Evolutionary conservation across 1,140 invertebrate genomes (phyloP).

Genomic region (Papilio polytes): DNA sequence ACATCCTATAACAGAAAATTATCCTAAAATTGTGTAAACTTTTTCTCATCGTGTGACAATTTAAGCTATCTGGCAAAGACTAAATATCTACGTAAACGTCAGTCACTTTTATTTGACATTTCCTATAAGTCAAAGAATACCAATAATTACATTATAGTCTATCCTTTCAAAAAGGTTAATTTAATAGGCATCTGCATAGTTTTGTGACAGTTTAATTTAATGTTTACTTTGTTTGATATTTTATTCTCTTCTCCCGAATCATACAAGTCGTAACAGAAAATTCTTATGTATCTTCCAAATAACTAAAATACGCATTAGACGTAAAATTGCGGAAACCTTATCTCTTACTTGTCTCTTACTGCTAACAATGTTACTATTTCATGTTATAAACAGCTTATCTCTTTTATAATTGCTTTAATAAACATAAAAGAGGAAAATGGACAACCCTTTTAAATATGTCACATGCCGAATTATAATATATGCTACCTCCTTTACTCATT

Average conservation of each 20-base stretch:
- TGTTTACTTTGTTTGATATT: background rate
- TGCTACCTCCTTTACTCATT: background rate
- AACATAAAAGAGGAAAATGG: background rate
- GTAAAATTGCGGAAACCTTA: too few relatives aligned
- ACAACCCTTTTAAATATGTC: background rate
- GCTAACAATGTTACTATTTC: background rate
- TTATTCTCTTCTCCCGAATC: too few relatives aligned
- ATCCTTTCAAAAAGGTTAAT: background rate
- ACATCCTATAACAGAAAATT: conserved; percentile 52
- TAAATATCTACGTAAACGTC: background rate
- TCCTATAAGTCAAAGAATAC: background rate
- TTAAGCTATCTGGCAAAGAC: conserved; percentile 40
- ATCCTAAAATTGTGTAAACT: conserved; percentile 54
- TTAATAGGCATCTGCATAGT: background rate
- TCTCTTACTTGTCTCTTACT: too few relatives aligned
- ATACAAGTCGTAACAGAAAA: too few relatives aligned
- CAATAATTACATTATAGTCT: background rate
- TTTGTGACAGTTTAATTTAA: background rate
- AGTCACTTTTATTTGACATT: background rate
- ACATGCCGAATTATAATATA: background rate
- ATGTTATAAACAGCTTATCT: background rate
- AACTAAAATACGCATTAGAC: too few relatives aligned
- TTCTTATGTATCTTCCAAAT: too few relatives aligned
- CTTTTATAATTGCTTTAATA: background rate
- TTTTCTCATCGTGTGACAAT: conserved; percentile 51